phyloP scores from a whole-genome alignment of 2,113 vertebrate genomes.

The Sinocyclocheilus rhinocerous region DNA sequence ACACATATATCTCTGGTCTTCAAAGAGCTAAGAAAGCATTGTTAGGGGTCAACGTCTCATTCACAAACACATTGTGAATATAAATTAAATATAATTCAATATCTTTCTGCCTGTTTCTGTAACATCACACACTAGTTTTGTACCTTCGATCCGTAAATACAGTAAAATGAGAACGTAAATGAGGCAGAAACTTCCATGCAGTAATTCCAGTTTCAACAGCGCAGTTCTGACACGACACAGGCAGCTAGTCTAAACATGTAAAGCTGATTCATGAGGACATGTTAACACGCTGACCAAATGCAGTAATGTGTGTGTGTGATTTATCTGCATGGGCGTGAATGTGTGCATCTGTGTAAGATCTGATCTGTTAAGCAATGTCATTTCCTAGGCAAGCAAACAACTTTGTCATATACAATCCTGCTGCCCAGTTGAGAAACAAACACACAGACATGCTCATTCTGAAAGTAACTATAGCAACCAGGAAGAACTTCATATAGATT shows the following conservation, averaged over 20 bases:
- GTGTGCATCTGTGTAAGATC: conserved; percentile 13
- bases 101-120: not conserved
- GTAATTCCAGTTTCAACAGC: not conserved
- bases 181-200: not conserved
- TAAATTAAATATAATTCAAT: not conserved
- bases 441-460: not conserved
- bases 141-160: too few relatives aligned
- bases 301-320: not conserved
- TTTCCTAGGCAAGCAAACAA: conserved; percentile 41
- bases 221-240: not conserved
- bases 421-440: not conserved
- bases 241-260: not conserved
- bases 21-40: not conserved
- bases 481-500: not conserved
- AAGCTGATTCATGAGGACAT: not conserved
- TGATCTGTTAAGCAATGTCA: conserved; percentile 22
- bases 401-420: not conserved
- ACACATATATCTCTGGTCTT: not conserved
- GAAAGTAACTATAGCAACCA: not conserved
- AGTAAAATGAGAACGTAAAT: not conserved
- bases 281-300: not conserved
- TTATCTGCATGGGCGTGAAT: not conserved
- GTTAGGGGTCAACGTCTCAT: not conserved
- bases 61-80: not conserved
- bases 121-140: not conserved